Evolutionary conservation across 2,797 vertebrate genomes (phyloP).

Genomic region (Lutjanus argentimaculatus): DNA sequence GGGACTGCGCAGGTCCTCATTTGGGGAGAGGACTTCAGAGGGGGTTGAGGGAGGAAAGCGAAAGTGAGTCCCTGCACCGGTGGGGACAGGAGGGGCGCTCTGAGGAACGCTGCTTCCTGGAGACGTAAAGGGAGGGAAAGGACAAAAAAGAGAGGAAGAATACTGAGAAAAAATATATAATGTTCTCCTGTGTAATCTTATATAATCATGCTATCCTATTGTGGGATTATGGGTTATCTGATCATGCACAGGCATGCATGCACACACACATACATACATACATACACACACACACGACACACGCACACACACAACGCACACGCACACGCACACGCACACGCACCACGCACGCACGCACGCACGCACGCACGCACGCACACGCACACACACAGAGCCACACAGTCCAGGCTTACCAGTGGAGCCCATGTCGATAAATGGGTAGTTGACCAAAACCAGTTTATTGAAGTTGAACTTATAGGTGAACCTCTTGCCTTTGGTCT

Average conservation of each 20-base stretch:
- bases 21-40: conserved; percentile 91
- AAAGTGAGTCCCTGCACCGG: conserved; percentile 89
- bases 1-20: conserved; percentile 88
- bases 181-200: conserved; percentile 60
- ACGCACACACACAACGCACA: no score
- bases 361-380: conserved; percentile 22
- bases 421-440: conserved; percentile 94
- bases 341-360: no score
- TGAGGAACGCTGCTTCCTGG: conserved; percentile 92
- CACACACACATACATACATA: conserved; percentile 33
- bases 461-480: conserved; percentile 98
- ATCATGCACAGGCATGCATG: conserved; percentile 23
- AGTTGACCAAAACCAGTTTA: conserved; percentile 95
- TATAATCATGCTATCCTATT: conserved; percentile 56
- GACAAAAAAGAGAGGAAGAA: conserved; percentile 17
- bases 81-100: conserved; percentile 93
- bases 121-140: conserved; percentile 12
- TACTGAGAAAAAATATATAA: conserved; percentile 61
- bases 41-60: conserved; percentile 92
- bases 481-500: conserved; percentile 96
- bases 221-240: conserved; percentile 58
- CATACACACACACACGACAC: no score
- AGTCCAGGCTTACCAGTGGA: conserved; percentile 84
- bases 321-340: no score
- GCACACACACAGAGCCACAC: conserved; percentile 12